Base-by-base conservation (phyloP, 1,140 invertebrate species). In the Eumaeus atala region DNA sequence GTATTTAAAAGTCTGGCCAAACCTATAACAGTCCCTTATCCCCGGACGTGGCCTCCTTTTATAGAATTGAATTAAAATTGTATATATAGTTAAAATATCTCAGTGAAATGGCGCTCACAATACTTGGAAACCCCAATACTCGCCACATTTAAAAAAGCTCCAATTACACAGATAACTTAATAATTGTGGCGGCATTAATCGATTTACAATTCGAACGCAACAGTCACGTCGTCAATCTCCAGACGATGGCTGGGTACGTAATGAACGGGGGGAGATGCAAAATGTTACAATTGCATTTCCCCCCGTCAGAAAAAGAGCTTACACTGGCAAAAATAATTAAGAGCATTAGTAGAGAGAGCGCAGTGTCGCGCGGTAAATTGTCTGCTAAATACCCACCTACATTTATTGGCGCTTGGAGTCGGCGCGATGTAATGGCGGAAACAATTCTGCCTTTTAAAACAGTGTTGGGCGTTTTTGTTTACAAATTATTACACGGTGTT, bases 261-360 rank as follows among this genome's bases (percentile, higher is more conserved):
- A 83, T 81, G 77, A 85, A 76, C 67, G 70, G 63, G 63, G 61
- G 61, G 64, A 54, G 66, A 83, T 81, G 77, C 79, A 77, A 78
- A 82, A 84, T 74, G 79, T 82, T 77, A 77, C 74, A 82, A 82
- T 84, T 80, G 77, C 81, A 80, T 28, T 28, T 74, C 73, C 66
- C 64, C 58, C 78, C 72, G 77, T 82, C 78, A 82, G 78, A 84
- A 82, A 84, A 84, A 84, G 78, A 82, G 81, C 81, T 82, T 84
- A 82, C 81, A 79, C 74, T 75, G 72, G 78, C 81, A 84, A 84
- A 84, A 84, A 84, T 84, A 84, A 84, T 84, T 84, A 84, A 84
- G 81, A 84, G 81, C 79, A 84, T 84, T 84, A 84, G 78, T 74
- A 59, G 66, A 82, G 80, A 64, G 70, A 74, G 73, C 70, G 68